Conservation (phyloP, 2,888 invertebrate species). For the Epsilonema sp. region DNA sequence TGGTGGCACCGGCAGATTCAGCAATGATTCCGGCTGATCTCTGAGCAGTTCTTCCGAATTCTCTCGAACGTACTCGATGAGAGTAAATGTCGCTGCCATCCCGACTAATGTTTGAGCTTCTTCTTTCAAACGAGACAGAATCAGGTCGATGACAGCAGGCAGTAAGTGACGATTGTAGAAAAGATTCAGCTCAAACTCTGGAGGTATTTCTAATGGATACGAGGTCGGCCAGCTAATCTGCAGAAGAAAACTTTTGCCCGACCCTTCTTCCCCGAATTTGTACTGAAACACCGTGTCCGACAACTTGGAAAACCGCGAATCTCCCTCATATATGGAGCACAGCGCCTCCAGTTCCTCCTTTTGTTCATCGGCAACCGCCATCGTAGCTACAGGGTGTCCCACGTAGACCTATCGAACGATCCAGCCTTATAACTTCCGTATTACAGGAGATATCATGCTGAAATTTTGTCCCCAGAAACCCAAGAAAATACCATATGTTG, state of each 20-base stretch:
- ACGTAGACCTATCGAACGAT: too few species aligned
- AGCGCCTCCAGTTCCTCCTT: constrained; percentile 69
- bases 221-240: constrained; percentile 66
- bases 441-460: too few species aligned
- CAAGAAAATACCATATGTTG: too few species aligned
- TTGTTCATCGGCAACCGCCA: too few species aligned
- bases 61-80: constrained; percentile 76
- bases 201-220: constrained; percentile 59
- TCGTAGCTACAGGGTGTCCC: too few species aligned
- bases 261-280: constrained; percentile 48
- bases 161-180: constrained; percentile 82
- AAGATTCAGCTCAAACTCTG: constrained; percentile 59
- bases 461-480: too few species aligned
- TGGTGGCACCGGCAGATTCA: constrained; percentile 1
- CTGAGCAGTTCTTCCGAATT: constrained; percentile 48
- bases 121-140: constrained; percentile 13
- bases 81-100: constrained; percentile 76
- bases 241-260: constrained; percentile 54
- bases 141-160: constrained; percentile 34
- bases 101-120: constrained; percentile 42
- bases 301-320: constrained; percentile 59
- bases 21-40: constrained; percentile 44
- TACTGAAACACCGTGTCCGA: constrained; percentile 46
- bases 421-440: too few species aligned
- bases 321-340: constrained; percentile 80